Evolutionary conservation across 2,113 vertebrate genomes (phyloP).

Genomic region (Mus pahari): DNA sequence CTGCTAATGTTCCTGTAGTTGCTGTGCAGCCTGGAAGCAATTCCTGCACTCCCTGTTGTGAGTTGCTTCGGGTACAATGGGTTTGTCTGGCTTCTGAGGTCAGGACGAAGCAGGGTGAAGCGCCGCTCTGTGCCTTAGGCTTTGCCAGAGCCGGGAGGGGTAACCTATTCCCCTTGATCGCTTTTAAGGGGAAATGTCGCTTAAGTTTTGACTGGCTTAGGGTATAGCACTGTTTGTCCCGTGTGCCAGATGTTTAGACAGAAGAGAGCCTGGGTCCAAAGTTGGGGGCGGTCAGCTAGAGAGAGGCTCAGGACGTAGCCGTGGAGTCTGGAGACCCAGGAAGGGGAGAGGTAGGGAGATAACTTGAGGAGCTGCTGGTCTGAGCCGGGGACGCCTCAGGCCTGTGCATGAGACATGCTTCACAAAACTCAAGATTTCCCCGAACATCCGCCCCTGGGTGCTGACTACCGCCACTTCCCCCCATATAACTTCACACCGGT

Average conservation of each 20-base stretch:
- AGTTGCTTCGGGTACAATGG: not conserved
- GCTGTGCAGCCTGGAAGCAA: not conserved
- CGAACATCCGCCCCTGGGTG: constrained; percentile 50
- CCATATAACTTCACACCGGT: constrained; percentile 58
- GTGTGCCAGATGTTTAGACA: not conserved
- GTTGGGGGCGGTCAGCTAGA: not conserved
- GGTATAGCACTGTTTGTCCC: not conserved
- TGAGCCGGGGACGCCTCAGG: not conserved
- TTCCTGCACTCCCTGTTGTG: not conserved
- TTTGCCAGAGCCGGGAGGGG: not conserved
- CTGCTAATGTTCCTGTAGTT: not conserved
- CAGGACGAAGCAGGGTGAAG: not conserved
- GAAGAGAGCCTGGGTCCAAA: not conserved
- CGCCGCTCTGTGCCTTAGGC: not conserved
- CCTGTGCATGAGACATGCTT: not conserved
- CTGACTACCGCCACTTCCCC: constrained; percentile 68
- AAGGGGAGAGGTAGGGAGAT: not conserved
- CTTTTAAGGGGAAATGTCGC: accelerated
- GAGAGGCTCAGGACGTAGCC: not conserved
- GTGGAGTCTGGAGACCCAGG: not conserved
- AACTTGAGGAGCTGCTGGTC: not conserved
- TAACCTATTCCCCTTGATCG: not conserved
- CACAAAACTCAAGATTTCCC: constrained; percentile 26
- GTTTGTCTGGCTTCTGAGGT: not conserved
- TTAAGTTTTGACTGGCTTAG: not conserved